Conservation (phyloP, 1,140 invertebrate species). For the Drosophila biarmipes region DNA sequence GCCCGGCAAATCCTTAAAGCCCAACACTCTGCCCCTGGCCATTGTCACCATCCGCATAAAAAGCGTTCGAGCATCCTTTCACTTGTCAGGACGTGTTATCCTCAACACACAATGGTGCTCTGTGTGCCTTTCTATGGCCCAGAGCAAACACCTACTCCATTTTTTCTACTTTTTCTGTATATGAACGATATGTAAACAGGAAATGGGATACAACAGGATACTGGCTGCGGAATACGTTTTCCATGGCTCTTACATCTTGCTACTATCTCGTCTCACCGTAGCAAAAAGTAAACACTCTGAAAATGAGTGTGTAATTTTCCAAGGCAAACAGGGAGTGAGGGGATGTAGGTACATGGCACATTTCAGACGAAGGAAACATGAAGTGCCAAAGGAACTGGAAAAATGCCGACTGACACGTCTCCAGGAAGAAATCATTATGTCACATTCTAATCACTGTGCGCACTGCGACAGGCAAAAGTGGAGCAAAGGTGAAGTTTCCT, state of each 20-base stretch:
- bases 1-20: constrained; percentile 19
- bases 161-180: constrained; percentile 34
- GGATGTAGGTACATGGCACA: not conserved
- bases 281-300: constrained; percentile 75
- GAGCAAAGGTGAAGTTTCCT: constrained; percentile 41
- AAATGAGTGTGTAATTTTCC: constrained; percentile 78
- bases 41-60: constrained; percentile 23
- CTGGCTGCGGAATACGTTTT: constrained; percentile 47
- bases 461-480: constrained; percentile 33
- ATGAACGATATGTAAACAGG: constrained; percentile 63
- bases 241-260: constrained; percentile 24
- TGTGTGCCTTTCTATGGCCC: constrained; percentile 45
- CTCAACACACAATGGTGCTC: constrained; percentile 26
- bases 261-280: constrained; percentile 45
- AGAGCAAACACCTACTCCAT: constrained; percentile 68
- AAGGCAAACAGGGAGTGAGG: constrained; percentile 64
- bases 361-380: constrained; percentile 35
- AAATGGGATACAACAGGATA: constrained; percentile 66
- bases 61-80: constrained; percentile 63
- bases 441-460: constrained; percentile 61
- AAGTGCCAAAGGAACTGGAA: constrained; percentile 55
- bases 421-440: constrained; percentile 48
- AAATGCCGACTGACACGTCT: constrained; percentile 43
- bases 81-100: constrained; percentile 68
- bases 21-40: not conserved